Conservation (phyloP, 1,140 invertebrate genomes). For the Drosophila trapezifrons region DNA sequence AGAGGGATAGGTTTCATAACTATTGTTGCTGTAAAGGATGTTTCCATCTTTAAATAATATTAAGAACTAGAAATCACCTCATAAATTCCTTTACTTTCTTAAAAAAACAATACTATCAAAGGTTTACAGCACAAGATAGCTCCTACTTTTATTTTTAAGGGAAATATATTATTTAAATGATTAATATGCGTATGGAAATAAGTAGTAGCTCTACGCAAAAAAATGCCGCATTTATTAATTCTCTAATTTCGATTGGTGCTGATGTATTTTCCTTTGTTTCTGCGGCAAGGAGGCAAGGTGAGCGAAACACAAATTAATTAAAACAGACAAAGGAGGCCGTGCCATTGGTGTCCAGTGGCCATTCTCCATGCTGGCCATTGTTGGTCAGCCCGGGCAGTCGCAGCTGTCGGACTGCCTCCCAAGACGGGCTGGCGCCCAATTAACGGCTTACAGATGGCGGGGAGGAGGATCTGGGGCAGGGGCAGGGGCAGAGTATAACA, state of each 20-base stretch:
- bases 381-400: slow-evolving; percentile 23
- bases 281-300: slow-evolving; percentile 54
- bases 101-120: no score
- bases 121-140: neutral
- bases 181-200: slow-evolving; percentile 1
- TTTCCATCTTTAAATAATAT: no score
- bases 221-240: slow-evolving; percentile 34
- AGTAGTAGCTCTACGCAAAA: no score
- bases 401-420: slow-evolving; percentile 54
- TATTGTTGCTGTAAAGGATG: neutral
- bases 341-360: slow-evolving; percentile 13
- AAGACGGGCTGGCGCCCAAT: slow-evolving; percentile 58
- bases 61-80: no score
- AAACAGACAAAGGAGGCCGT: slow-evolving; percentile 58
- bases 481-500: slow-evolving; percentile 9
- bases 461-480: slow-evolving; percentile 2
- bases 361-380: slow-evolving; percentile 36
- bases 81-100: no score
- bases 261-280: slow-evolving; percentile 20
- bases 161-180: neutral
- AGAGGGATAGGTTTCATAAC: no score
- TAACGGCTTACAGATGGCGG: slow-evolving; percentile 43
- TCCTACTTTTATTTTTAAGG: neutral
- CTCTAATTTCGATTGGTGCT: slow-evolving; percentile 35
- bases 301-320: slow-evolving; percentile 79